phyloP scores from a whole-genome alignment of 2,888 invertebrate species.

The Dynastes maya region DNA sequence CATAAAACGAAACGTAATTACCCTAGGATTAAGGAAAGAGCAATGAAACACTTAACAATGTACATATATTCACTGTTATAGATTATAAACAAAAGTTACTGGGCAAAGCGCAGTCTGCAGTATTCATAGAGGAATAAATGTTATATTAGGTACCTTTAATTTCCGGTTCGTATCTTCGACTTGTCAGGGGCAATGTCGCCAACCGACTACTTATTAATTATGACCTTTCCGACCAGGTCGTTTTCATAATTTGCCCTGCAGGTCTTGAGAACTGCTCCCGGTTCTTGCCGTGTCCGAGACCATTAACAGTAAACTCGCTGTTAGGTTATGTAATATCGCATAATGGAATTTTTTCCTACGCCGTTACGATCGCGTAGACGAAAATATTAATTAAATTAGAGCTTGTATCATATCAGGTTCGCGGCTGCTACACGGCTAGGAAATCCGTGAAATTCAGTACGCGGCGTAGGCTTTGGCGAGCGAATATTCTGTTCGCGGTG shows the following conservation, averaged over 20 bases:
- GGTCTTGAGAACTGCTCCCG: slow-evolving; percentile 43
- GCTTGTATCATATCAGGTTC: slow-evolving; percentile 11
- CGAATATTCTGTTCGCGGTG: not conserved
- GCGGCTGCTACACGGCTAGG: not conserved
- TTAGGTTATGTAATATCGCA: slow-evolving; percentile 38
- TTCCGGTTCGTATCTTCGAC: slow-evolving; percentile 8
- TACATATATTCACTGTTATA: no score
- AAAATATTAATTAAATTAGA: slow-evolving; percentile 35
- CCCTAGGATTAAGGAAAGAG: no score
- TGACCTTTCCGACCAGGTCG: slow-evolving; percentile 28
- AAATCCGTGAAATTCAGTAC: slow-evolving; percentile 8
- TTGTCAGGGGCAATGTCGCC: slow-evolving; percentile 14
- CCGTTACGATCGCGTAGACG: slow-evolving; percentile 14
- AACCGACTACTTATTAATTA: slow-evolving; percentile 21
- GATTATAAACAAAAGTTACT: no score
- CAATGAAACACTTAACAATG: no score
- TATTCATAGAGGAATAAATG: no score
- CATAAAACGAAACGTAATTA: no score
- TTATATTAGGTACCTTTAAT: not conserved
- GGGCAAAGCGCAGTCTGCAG: no score
- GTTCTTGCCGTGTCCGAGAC: slow-evolving; percentile 12
- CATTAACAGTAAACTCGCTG: slow-evolving; percentile 37
- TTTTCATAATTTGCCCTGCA: slow-evolving; percentile 32
- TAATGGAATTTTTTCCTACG: slow-evolving; percentile 26
- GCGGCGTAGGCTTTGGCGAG: slow-evolving; percentile 1